phyloP scores from a whole-genome alignment of 2,888 invertebrate genomes.

The Cerastis rubricosa region DNA sequence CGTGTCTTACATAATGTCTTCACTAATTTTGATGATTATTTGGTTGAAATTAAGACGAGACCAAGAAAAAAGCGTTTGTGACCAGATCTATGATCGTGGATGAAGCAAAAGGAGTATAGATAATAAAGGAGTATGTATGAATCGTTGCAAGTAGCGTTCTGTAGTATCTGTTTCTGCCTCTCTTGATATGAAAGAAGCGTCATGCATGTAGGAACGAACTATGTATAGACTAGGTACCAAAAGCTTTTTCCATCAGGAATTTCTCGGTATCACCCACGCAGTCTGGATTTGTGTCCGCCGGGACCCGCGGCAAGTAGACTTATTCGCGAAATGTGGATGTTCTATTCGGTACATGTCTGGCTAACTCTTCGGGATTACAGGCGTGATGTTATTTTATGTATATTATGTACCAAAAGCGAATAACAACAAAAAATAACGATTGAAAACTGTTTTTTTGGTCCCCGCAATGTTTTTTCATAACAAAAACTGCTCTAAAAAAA shows the following conservation, averaged over 20 bases:
- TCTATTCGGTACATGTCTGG: neutral
- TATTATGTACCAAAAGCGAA: neutral
- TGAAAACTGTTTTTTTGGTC: neutral
- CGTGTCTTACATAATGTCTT: too few relatives aligned
- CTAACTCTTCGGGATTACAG: neutral
- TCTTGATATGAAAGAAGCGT: too few relatives aligned
- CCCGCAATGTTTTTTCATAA: neutral
- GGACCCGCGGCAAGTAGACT: neutral
- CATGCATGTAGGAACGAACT: too few relatives aligned
- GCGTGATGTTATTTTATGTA: neutral
- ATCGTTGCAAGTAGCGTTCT: too few relatives aligned
- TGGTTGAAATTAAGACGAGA: too few relatives aligned
- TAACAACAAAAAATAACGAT: neutral
- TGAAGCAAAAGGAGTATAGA: too few relatives aligned
- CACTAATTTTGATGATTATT: too few relatives aligned
- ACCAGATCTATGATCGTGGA: too few relatives aligned
- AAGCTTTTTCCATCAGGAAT: neutral
- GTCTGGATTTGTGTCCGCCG: neutral
- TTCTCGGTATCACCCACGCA: neutral
- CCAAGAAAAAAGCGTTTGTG: too few relatives aligned
- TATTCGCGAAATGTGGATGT: neutral
- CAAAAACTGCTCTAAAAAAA: neutral
- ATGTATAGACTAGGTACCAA: too few relatives aligned
- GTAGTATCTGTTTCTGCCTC: too few relatives aligned
- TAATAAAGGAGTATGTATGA: too few relatives aligned